phyloP scores from a whole-genome alignment of 2,888 invertebrate genomes.

The Pemphredon lugubris region DNA sequence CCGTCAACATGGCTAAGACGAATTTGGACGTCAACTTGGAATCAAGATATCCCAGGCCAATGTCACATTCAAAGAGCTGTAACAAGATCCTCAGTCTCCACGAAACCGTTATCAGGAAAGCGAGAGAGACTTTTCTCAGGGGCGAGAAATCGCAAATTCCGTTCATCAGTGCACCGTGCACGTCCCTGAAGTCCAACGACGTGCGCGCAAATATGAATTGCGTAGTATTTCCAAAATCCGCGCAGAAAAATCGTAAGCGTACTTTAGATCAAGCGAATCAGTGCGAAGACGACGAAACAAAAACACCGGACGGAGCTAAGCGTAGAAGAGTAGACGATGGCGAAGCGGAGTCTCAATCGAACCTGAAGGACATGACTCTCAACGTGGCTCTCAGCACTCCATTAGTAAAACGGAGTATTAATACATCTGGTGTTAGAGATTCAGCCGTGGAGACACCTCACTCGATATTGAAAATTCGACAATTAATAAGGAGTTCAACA shows the following conservation, averaged over 20 bases:
- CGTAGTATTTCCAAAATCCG: conserved; percentile 68
- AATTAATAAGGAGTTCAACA: conserved; percentile 70
- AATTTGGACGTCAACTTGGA: conserved; percentile 39
- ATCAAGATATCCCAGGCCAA: conserved; percentile 71
- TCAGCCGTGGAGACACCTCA: conserved; percentile 72
- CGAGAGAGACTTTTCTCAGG: conserved; percentile 72
- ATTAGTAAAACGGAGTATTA: conserved; percentile 72
- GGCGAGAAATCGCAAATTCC: conserved; percentile 71
- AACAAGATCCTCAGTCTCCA: conserved; percentile 61
- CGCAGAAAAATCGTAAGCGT: conserved; percentile 65
- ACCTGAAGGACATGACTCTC: conserved; percentile 38
- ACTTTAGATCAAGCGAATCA: conserved; percentile 62
- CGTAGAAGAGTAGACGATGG: conserved; percentile 52
- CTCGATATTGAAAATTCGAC: conserved; percentile 78
- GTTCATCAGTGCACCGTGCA: conserved; percentile 76
- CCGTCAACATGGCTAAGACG: conserved; percentile 37
- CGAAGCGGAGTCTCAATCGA: conserved; percentile 9
- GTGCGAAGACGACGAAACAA: conserved; percentile 23
- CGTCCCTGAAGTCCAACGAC: conserved; percentile 59
- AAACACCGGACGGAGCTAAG: conserved; percentile 45
- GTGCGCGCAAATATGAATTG: conserved; percentile 56
- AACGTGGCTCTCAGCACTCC: conserved; percentile 73
- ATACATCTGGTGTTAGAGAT: conserved; percentile 33
- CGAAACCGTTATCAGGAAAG: conserved; percentile 71
- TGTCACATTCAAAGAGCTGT: conserved; percentile 72